Conservation (phyloP, 2,797 vertebrate genomes). For the Sebastes iracundus region DNA sequence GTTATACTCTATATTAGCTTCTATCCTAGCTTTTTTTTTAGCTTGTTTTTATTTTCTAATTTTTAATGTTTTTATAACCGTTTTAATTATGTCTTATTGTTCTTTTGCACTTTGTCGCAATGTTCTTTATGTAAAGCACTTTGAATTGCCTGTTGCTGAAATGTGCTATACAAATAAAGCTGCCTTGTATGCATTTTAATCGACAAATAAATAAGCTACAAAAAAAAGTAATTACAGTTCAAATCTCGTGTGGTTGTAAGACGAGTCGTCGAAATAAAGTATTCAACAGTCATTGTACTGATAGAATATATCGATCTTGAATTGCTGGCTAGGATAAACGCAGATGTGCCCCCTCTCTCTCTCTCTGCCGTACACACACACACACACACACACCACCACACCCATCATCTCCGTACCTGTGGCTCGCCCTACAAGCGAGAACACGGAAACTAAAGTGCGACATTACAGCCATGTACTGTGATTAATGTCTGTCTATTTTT, state of each 20-base stretch:
- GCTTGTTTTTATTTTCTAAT: too few relatives aligned
- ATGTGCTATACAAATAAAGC: too few relatives aligned
- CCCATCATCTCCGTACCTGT: slow-evolving; percentile 78
- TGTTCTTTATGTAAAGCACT: too few relatives aligned
- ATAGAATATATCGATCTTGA: neutral
- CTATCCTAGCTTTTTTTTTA: too few relatives aligned
- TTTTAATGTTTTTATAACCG: too few relatives aligned
- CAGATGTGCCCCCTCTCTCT: neutral
- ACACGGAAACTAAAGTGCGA: slow-evolving; percentile 12
- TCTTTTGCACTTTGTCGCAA: too few relatives aligned
- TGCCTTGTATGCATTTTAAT: neutral
- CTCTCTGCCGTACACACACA: neutral
- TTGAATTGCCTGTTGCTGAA: too few relatives aligned
- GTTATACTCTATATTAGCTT: too few relatives aligned
- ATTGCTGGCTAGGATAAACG: neutral
- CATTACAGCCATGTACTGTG: neutral
- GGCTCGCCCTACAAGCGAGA: slow-evolving; percentile 27
- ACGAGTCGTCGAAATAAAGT: neutral
- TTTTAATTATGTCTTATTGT: too few relatives aligned
- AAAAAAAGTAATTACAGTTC: neutral
- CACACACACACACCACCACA: slow-evolving; percentile 61
- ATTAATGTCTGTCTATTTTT: neutral
- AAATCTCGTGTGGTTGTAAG: accelerated
- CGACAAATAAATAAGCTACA: neutral
- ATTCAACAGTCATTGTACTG: too few relatives aligned